phyloP scores from a whole-genome alignment of 2,888 invertebrate genomes.

The Bruchidius siliquastri region DNA sequence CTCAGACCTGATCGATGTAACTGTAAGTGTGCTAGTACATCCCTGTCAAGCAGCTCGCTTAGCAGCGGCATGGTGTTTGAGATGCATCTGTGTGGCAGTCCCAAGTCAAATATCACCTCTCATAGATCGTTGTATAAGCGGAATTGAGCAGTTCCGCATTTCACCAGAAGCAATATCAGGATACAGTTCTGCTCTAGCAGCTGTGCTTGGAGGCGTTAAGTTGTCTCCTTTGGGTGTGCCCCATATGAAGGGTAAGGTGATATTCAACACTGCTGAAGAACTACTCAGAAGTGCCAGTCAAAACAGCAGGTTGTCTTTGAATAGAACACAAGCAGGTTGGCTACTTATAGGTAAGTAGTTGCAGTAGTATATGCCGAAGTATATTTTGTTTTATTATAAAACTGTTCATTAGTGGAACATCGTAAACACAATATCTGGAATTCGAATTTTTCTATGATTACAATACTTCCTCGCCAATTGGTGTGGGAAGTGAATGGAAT shows the following conservation, averaged over 20 bases:
- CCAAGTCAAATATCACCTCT: constrained; percentile 92
- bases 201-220: constrained; percentile 86
- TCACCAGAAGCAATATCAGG: constrained; percentile 86
- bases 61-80: constrained; percentile 91
- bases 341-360: constrained; percentile 69
- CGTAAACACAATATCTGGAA: too few species aligned
- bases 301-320: constrained; percentile 89
- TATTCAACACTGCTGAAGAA: constrained; percentile 97
- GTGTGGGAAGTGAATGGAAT: too few species aligned
- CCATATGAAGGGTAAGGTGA: constrained; percentile 93
- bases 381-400: too few species aligned
- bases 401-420: too few species aligned
- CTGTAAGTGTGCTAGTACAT: constrained; percentile 82
- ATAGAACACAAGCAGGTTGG: constrained; percentile 97
- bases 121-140: constrained; percentile 83
- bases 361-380: too few species aligned
- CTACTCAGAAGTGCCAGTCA: constrained; percentile 92
- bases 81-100: constrained; percentile 87
- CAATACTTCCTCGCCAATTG: too few species aligned
- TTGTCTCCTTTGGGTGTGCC: constrained; percentile 91
- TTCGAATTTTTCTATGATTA: too few species aligned
- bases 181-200: constrained; percentile 90
- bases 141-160: constrained; percentile 83
- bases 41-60: constrained; percentile 90
- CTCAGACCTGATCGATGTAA: constrained; percentile 69